Evolutionary conservation across 2,888 invertebrate species (phyloP).

Genomic region (Pseudococcus jackbeardsleyi): DNA sequence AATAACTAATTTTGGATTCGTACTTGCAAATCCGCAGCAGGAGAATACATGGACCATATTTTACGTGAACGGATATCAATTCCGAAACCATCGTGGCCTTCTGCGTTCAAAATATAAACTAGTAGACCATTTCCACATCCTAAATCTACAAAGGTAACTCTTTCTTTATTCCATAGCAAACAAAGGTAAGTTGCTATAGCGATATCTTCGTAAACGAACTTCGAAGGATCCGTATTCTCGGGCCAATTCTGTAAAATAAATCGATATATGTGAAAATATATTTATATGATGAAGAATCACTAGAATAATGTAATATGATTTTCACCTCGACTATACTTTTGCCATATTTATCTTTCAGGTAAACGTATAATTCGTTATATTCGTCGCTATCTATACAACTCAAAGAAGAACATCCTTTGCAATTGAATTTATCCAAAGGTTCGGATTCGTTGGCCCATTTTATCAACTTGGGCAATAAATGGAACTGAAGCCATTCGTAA

Average conservation of each 20-base stretch:
- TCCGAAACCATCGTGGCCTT: slow-evolving; percentile 87
- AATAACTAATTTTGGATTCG: too few species aligned
- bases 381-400: slow-evolving; percentile 69
- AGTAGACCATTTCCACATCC: slow-evolving; percentile 98
- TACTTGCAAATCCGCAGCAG: slow-evolving; percentile 78
- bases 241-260: slow-evolving; percentile 80
- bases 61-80: slow-evolving; percentile 87
- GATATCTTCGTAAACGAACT: slow-evolving; percentile 96
- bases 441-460: slow-evolving; percentile 59
- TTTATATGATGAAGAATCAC: background rate
- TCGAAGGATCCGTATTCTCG: slow-evolving; percentile 92
- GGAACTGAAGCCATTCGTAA: slow-evolving; percentile 41
- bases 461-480: slow-evolving; percentile 46
- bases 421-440: background rate
- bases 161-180: slow-evolving; percentile 78
- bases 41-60: slow-evolving; percentile 87
- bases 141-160: slow-evolving; percentile 84
- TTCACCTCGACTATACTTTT: slow-evolving; percentile 78
- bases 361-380: slow-evolving; percentile 81
- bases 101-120: slow-evolving; percentile 85
- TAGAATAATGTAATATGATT: background rate
- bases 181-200: slow-evolving; percentile 92
- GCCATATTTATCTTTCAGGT: slow-evolving; percentile 85
- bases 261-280: background rate
- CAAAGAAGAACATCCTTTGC: background rate